A percentile compares a stretch with the other conserved stretches of the same genome.
Evolutionary conservation across 1,140 invertebrate species (phyloP).

Genomic region (Condylostylus longicornis): DNA sequence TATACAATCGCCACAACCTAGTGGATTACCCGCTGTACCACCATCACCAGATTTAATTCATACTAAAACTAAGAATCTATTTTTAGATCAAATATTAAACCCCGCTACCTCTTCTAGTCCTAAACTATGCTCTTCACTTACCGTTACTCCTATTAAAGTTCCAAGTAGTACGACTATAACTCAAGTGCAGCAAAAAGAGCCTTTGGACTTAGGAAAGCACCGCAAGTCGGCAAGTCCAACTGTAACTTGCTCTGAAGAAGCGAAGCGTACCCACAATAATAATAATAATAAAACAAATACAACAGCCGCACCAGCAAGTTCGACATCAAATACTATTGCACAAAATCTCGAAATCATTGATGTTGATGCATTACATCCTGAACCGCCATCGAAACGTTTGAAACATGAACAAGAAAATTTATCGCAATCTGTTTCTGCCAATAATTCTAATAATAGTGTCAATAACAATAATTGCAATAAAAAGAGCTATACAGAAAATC

Average conservation of each 20-base stretch:
- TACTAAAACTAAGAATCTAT: slow-evolving; percentile 20
- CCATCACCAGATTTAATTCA: slow-evolving; percentile 41
- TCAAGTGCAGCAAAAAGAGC: slow-evolving; percentile 40
- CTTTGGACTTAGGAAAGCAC: slow-evolving; percentile 47
- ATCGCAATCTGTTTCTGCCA: slow-evolving; percentile 26
- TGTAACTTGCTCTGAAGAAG: slow-evolving; percentile 44
- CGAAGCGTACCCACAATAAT: too few species aligned
- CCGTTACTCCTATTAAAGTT: slow-evolving; percentile 1
- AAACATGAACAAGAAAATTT: slow-evolving; percentile 32
- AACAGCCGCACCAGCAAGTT: too few species aligned
- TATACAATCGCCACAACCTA: slow-evolving; percentile 47
- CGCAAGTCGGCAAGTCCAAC: slow-evolving; percentile 43
- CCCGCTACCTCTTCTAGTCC: slow-evolving; percentile 13
- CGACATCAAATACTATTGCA: slow-evolving; percentile 31
- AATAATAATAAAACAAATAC: too few species aligned
- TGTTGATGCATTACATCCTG: slow-evolving; percentile 27
- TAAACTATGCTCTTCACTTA: slow-evolving; percentile 1
- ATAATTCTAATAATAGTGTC: slow-evolving; percentile 19
- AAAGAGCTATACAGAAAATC: neutral
- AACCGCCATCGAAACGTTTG: slow-evolving; percentile 41
- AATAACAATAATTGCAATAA: slow-evolving; percentile 11
- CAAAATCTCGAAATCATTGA: slow-evolving; percentile 22
- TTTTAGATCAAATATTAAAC: slow-evolving; percentile 28
- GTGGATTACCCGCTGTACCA: slow-evolving; percentile 44
- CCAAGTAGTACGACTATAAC: slow-evolving; percentile 3